These are phyloP conservation scores for Oasisia sp. DNA, from an alignment of 2,888 invertebrate species.

Conservation along the genomic window DNA sequence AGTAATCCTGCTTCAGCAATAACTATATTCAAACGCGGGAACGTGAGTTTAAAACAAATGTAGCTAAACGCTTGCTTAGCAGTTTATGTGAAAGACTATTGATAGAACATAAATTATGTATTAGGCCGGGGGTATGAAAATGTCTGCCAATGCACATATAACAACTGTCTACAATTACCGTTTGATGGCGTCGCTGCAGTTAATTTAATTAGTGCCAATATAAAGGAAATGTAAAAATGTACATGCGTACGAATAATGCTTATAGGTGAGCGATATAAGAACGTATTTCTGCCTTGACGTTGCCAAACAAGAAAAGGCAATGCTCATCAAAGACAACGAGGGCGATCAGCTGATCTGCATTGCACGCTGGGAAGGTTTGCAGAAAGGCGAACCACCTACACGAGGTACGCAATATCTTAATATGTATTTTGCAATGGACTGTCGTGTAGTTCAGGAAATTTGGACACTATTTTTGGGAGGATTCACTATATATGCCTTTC, in stretches of 20 bases:
- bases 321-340: constrained; percentile 66
- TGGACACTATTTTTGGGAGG: background rate
- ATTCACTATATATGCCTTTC: background rate
- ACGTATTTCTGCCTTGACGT: constrained; percentile 60
- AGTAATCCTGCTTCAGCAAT: background rate
- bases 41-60: no score
- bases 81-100: no score
- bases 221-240: background rate
- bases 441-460: background rate
- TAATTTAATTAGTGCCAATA: background rate
- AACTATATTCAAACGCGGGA: no score
- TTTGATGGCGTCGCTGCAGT: no score
- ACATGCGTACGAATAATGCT: background rate
- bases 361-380: constrained; percentile 66
- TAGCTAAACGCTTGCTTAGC: no score
- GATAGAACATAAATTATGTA: no score
- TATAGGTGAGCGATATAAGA: background rate
- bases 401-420: constrained; percentile 17
- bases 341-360: constrained; percentile 67
- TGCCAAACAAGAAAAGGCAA: constrained; percentile 65
- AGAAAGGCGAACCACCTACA: constrained; percentile 46
- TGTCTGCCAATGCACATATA: no score
- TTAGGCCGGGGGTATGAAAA: no score
- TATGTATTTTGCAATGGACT: background rate
- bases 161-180: no score